Evolutionary conservation across 2,113 vertebrate species (phyloP).

Genomic region (Reinhardtius hippoglossoides): DNA sequence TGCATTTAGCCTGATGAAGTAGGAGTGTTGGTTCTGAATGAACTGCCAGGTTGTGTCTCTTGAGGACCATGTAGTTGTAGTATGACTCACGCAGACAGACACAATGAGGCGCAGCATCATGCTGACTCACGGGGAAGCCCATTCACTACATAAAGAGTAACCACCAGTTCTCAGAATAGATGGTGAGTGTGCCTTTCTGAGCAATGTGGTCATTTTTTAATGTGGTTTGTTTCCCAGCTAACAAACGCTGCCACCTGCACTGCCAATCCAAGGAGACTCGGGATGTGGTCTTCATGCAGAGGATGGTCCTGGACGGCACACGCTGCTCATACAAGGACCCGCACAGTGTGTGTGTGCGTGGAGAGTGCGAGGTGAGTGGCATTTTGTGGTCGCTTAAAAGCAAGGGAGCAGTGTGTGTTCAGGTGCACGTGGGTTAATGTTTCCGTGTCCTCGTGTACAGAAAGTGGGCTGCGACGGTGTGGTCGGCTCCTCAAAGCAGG

Average conservation of each 20-base stretch:
- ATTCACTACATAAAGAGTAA: conserved; percentile 2
- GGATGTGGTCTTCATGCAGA: conserved; percentile 91
- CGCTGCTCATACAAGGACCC: conserved; percentile 97
- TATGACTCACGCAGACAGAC: conserved; percentile 62
- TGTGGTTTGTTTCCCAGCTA: conserved; percentile 80
- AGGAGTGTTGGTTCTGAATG: conserved; percentile 50
- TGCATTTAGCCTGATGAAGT: conserved; percentile 50
- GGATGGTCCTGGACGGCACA: conserved; percentile 90
- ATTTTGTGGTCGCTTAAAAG: neutral
- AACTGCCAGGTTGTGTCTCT: conserved; percentile 67
- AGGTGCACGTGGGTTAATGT: conserved; percentile 10
- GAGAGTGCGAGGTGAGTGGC: conserved; percentile 90
- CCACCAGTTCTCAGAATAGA: conserved; percentile 1
- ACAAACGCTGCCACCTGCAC: conserved; percentile 93
- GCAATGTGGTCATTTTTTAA: conserved; percentile 9
- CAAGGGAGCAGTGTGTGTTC: neutral
- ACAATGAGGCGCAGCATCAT: conserved; percentile 45
- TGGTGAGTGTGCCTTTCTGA: neutral
- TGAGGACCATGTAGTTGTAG: conserved; percentile 58
- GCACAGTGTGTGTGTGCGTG: conserved; percentile 93
- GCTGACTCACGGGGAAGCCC: conserved; percentile 36
- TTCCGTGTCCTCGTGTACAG: conserved; percentile 76
- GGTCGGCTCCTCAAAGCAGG: conserved; percentile 92
- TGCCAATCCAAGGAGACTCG: conserved; percentile 92
- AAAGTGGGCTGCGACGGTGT: conserved; percentile 97